Conservation (phyloP, 1,140 invertebrate genomes). For the Drepana arcuata region DNA sequence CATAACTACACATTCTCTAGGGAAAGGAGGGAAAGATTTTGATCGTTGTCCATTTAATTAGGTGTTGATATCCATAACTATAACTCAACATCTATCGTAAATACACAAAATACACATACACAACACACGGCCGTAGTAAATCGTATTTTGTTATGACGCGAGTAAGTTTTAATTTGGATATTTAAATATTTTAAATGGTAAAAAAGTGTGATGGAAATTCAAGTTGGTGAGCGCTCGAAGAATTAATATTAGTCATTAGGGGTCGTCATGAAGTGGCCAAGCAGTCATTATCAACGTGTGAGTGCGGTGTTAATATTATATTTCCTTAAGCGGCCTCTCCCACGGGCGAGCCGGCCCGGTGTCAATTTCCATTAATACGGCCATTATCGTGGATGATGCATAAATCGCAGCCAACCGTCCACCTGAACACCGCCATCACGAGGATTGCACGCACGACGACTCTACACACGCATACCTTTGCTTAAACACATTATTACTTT, state of each 20-base stretch:
- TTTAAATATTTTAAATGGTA: no score
- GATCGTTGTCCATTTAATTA: neutral
- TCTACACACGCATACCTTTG: no score
- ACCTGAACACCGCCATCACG: conserved; percentile 30
- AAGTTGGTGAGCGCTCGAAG: conserved; percentile 21
- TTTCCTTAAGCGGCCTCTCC: conserved; percentile 42
- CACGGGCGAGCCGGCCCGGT: conserved; percentile 31
- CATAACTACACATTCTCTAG: neutral
- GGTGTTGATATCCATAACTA: neutral
- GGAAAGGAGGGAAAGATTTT: no score
- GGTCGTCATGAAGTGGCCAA: conserved; percentile 21
- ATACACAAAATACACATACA: no score
- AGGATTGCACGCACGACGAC: no score
- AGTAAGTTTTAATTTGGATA: conserved; percentile 8
- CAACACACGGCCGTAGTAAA: no score
- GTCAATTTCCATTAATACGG: conserved; percentile 55
- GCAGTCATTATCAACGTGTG: conserved; percentile 38
- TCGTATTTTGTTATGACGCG: conserved; percentile 4
- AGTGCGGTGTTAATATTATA: conserved; percentile 51
- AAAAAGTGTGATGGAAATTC: no score
- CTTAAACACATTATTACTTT: no score
- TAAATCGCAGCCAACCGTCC: conserved; percentile 51
- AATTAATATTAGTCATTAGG: conserved; percentile 39
- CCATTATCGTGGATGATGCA: conserved; percentile 45
- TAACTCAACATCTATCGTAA: conserved; percentile 1